A percentile compares a stretch with the other conserved stretches of the same genome.
Evolutionary conservation across 2,113 vertebrate genomes (phyloP).

Genomic region (Holacanthus passer): DNA sequence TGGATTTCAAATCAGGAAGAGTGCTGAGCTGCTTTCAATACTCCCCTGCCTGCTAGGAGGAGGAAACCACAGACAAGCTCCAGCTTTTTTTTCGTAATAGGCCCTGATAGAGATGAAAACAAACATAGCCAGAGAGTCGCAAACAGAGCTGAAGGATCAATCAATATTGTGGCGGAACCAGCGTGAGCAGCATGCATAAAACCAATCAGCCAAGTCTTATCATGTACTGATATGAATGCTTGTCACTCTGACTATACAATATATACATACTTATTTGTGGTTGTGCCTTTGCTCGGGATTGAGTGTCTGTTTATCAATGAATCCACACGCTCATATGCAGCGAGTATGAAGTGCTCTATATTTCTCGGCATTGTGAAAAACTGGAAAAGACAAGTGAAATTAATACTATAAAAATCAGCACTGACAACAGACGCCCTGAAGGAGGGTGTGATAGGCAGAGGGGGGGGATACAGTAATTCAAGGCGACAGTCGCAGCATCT

Average conservation of each 20-base stretch:
- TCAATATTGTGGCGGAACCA: constrained; percentile 39
- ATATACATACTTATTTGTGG: neutral
- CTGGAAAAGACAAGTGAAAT: neutral
- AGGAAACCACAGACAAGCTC: constrained; percentile 49
- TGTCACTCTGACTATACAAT: neutral
- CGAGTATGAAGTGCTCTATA: neutral
- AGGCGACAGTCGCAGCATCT: neutral
- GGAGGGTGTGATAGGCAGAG: neutral
- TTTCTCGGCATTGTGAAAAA: constrained; percentile 22
- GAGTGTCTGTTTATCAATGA: neutral
- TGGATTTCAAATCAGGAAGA: constrained; percentile 66
- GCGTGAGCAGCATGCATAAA: constrained; percentile 46
- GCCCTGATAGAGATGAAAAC: constrained; percentile 58
- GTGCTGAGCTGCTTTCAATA: constrained; percentile 59
- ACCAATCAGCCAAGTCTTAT: constrained; percentile 10
- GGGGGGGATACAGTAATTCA: constrained; percentile 12
- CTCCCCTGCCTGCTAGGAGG: constrained; percentile 28
- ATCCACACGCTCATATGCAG: neutral
- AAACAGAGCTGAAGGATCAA: constrained; percentile 43
- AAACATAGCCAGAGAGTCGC: constrained; percentile 36
- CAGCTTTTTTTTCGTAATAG: constrained; percentile 37
- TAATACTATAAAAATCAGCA: constrained; percentile 8
- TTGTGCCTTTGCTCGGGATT: neutral
- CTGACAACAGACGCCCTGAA: neutral
- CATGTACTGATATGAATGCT: neutral